Base-by-base conservation (phyloP, 2,797 vertebrate species). In the Linurgus olivaceus region DNA sequence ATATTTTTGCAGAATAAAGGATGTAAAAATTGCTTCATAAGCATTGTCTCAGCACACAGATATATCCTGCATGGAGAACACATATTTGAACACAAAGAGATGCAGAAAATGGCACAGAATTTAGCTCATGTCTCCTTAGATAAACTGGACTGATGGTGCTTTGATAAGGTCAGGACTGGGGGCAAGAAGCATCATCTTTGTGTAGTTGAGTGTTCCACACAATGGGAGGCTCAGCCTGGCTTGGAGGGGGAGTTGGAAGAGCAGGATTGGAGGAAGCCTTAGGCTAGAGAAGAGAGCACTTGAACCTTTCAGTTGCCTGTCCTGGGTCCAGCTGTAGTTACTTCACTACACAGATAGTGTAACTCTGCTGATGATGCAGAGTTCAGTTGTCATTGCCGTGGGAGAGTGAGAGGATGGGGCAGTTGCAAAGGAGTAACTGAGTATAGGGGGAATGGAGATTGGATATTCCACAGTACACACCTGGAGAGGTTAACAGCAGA, bases 61-160 rank as follows among this genome's bases (percentile, higher is more conserved):
- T 7, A 17, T 57, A 4, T 40, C 52, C 19, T 68, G 3, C 0
- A 0, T 45, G 33, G 37, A 58, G 28, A 73, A 17, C 0, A 0
- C 6, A 0, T 28, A 35, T 33, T 89, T 75, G 35, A 38, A 33
- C 28, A 17, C 1, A 2, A 20, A 47, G 40, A 62, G 61, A n/a
- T 14, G 21, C 51, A 63, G 42, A 61, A 75, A 85, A 66, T 31
- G 13, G 25, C 59, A 37, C 38, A 15, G 52, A 90, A 80, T 58
- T 17, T 65, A 57, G 31, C 35, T 81, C 9, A 1, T 13, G 10
- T 86, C 86, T 52, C 18, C 51, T 77, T 38, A 26, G 50, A 50
- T 70, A 48, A 80, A 54, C 15, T 50, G 4, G 62, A 29, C 5
- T 29, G 45, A 33, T 54, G 26, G 17, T 52, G 67, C 57, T 72